Base-by-base conservation (phyloP, 2,113 vertebrate genomes). In the Chrysemys picta region DNA sequence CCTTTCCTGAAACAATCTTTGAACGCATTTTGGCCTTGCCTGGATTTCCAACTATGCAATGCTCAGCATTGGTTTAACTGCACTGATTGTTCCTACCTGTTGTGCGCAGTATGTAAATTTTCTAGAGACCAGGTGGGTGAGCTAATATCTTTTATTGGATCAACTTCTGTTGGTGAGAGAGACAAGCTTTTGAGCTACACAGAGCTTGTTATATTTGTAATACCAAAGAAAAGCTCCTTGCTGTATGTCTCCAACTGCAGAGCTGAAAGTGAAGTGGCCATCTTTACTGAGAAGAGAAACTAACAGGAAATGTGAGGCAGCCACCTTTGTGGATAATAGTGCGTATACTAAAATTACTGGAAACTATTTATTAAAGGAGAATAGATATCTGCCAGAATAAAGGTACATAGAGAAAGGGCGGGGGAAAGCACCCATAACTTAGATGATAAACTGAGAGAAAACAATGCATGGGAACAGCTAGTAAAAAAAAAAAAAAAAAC, bases 251-350 rank as follows among this genome's bases (percentile, higher is more conserved):
- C 25, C 13, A 78, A 25, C 6, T 47, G 25, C 38, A 78, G 45
- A 78, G 12, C 13, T 78, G 45, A 45, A 47, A 78, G 38, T 78
- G 75, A 6, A 78, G 42, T 45, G 45, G 24, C 21, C 84, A 38
- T 4, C 3, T 38, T 0, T 0, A 0, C 31, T 82, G 50, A 82
- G 83, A 75, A 57, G 78, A 75, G 1, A 84, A 10, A 35, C 25
- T 78, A 65, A 69, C 50, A 56, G 27, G 80, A 94, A 79, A 81
- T 6, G 1, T 57, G 45, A 80, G 2, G 5, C 16, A 31, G 35
- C 1, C 1, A 25, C 2, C 29, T 89, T 79, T 81, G 52, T 16
- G 5, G 22, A 5, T 21, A 80, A 78, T 1, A 72, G 3, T 17
- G 65, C 6, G 16, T 29, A 25, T 47, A 5, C 79, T 81, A 2